Evolutionary conservation across 2,797 vertebrate species (phyloP).

Genomic region (Acanthis flammea): DNA sequence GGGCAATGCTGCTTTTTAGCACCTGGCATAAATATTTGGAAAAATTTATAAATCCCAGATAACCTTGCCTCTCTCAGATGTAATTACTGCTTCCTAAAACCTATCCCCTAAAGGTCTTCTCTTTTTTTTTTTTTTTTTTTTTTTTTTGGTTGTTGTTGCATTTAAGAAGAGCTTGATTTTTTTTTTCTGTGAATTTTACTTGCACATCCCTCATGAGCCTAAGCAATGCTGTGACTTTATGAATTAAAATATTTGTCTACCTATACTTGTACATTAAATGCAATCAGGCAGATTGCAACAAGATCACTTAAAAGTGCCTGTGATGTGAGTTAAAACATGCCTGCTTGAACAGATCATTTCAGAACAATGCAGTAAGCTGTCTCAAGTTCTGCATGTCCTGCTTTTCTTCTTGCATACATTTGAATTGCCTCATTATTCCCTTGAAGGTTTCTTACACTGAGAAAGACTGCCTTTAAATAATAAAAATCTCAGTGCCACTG

Average conservation of each 20-base stretch:
- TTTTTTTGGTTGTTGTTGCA: not conserved
- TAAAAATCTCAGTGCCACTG: not conserved
- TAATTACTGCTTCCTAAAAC: constrained; percentile 72
- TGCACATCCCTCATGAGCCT: not conserved
- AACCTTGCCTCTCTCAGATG: constrained; percentile 68
- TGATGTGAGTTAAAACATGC: not conserved
- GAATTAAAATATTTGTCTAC: not conserved
- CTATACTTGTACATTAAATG: not conserved
- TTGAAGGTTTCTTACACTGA: not conserved
- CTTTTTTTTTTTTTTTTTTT: not conserved
- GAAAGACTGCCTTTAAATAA: not conserved
- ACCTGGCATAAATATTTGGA: constrained; percentile 84
- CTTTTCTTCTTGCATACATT: not conserved
- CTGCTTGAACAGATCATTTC: not conserved
- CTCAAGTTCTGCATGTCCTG: not conserved
- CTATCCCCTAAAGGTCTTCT: not conserved
- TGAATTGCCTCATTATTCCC: not conserved
- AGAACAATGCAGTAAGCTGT: not conserved
- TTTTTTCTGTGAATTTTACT: not conserved
- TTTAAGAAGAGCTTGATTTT: not conserved
- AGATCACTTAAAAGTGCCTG: not conserved
- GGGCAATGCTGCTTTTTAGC: constrained; percentile 78
- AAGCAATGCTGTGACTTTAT: not conserved
- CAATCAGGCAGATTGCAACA: not conserved
- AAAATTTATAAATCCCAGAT: constrained; percentile 75